Percentiles rank a stretch among this genome's conserved stretches.
Conservation (phyloP, 1,140 invertebrate genomes). For the Drosophila pectinifera region DNA sequence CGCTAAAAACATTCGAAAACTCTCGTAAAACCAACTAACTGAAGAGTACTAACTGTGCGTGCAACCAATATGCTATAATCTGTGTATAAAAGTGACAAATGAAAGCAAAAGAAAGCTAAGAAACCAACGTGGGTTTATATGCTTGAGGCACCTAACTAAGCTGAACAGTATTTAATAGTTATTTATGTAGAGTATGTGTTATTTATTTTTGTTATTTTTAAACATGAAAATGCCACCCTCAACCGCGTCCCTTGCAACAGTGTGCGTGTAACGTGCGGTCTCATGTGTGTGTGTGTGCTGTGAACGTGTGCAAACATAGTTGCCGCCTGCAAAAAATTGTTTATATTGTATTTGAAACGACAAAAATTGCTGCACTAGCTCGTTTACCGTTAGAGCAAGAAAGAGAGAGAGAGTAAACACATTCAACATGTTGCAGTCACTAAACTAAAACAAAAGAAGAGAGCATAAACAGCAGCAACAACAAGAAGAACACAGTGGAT, state of each 20-base stretch:
- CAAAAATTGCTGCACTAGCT: constrained; percentile 22
- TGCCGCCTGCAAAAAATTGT: constrained; percentile 15
- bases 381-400: constrained; percentile 39
- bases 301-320: constrained; percentile 10
- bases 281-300: not conserved
- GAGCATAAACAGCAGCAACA: constrained; percentile 10
- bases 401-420: constrained; percentile 15
- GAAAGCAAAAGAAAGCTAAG: not conserved
- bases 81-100: constrained; percentile 4
- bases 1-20: constrained; percentile 18
- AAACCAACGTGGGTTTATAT: not conserved
- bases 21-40: constrained; percentile 16
- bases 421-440: constrained; percentile 59
- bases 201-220: constrained; percentile 30
- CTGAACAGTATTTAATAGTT: constrained; percentile 8
- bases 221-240: constrained; percentile 38
- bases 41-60: not conserved
- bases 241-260: constrained; percentile 26
- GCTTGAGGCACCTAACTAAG: not conserved
- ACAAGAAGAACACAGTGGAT: constrained; percentile 19
- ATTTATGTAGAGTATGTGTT: not conserved
- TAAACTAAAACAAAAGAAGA: constrained; percentile 51
- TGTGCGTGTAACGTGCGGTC: constrained; percentile 13
- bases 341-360: constrained; percentile 19
- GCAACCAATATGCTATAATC: not conserved